Evolutionary conservation across 2,888 invertebrate genomes (phyloP), one percentile per base, ranked within the genome.

Genomic region (Drosophila anceps): DNA sequence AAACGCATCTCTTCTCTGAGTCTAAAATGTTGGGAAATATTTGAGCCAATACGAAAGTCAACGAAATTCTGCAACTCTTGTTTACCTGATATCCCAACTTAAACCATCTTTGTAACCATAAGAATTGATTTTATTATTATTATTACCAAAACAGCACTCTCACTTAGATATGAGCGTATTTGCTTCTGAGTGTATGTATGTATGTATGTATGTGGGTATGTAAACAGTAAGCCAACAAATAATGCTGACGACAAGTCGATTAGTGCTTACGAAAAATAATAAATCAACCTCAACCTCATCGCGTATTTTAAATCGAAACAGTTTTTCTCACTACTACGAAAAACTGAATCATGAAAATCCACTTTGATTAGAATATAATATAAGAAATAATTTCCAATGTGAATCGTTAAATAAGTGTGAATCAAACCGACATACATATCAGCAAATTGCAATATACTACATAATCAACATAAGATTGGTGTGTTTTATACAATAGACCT

Each of bases 371-470:
- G 9, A 4, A 50, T 33, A 50, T n/a, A 55, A 54, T 31, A 24
- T 31, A 6, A 29, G 20, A 24, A 15, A 48, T 15, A 15, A 48
- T 15, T 48, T 15, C 15, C 18, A 48, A 55, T 48, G 39, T 55
- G 46, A 33, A 55, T 61, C 13, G 12, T 50, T 20, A 39, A 54
- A 33, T 15, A 15, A 24, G 31, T 33, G 69, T 27, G 13, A 20
- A 46, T 46, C 18, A 13, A 65, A 48, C 12, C 20, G 33, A 20
- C 31, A 69, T 69, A 67, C 67, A 67, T 67, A 67, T 67, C 67
- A 69, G 1, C 33, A 67, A 48, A 50, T 57, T 69, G 57, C 37
- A 55, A 48, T 41, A 20, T 1, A 57, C 12, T 44, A 55, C 31
- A 54, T 37, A 54, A 37, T 48, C 48, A 58, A 46, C 15, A 31